Base-by-base conservation (phyloP, 2,888 invertebrate genomes). In the Galerucella calmariensis region DNA sequence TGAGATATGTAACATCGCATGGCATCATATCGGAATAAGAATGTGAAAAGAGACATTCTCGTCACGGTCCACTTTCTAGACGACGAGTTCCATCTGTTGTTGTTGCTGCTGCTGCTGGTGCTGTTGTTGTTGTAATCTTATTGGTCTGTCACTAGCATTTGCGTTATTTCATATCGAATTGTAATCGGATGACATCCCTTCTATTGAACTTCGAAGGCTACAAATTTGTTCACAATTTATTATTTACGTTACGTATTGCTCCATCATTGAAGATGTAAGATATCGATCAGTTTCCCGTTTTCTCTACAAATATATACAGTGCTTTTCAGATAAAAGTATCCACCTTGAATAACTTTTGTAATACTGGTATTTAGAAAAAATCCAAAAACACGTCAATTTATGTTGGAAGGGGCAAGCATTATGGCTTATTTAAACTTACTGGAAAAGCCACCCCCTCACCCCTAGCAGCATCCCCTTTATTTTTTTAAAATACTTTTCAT, bases 61-160 rank as follows among this genome's bases (percentile, higher is more conserved):
- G 80, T 80, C 81, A 81, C 79, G 80, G 80, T 80, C 77, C 79
- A 81, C 80, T 81, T 81, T 81, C 80, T 80, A 80, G 74, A 77
- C 75, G 75, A 78, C 75, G 75, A 78, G 74, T 75, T 74, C 74
- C 79, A 80, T 81, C 80, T 80, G 80, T 78, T 80, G 8, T 41
- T 41, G 35, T 8, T 41, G 35, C 8, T 41, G 35, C 8, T 41
- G 35, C 35, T 41, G 35, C 8, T 41, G 35, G 0, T 41, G 35
- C 35, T 41, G 35, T 1, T 41, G 35, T 41, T 41, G 58, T 48
- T 58, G 56, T 78, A 70, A 75, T 81, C 79, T 80, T 78, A 79
- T 80, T 78, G 79, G 78, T 75, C 77, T 78, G 79, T 81, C 79
- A 79, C 76, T 79, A 80, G 75, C 79, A 76, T 75, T 80, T 75